Evolutionary conservation across 2,797 vertebrate genomes (phyloP).

Genomic region (Moxostoma hubbsi): DNA sequence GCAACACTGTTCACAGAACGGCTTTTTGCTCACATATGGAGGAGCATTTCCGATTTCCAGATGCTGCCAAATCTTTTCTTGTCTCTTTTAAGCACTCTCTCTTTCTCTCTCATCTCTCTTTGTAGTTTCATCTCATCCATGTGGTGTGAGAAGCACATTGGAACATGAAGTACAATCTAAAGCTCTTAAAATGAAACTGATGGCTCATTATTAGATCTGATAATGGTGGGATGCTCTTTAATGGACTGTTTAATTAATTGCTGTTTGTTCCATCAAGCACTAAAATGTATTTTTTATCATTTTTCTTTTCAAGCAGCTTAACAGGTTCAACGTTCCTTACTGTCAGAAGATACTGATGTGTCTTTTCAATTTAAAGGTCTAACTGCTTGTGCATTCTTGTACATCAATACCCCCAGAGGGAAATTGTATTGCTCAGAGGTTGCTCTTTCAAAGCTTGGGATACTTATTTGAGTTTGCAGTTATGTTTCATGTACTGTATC

Average conservation of each 20-base stretch:
- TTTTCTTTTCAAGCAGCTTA: not conserved
- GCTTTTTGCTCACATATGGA: conserved; percentile 69
- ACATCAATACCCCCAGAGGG: too few relatives aligned
- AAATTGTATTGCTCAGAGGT: too few relatives aligned
- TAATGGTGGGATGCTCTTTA: conserved; percentile 17
- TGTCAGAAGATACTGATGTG: not conserved
- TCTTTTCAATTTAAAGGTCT: conserved; percentile 17
- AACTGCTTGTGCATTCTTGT: conserved; percentile 8
- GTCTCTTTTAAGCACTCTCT: too few relatives aligned
- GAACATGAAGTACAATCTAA: conserved; percentile 11
- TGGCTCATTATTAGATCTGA: conserved; percentile 24
- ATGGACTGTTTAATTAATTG: conserved; percentile 28
- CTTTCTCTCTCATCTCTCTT: conserved; percentile 19
- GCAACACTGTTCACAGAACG: conserved; percentile 57
- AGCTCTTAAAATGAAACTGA: conserved; percentile 4
- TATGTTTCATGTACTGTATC: too few relatives aligned
- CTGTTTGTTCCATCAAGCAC: conserved; percentile 13
- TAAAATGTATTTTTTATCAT: not conserved
- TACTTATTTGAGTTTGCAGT: too few relatives aligned
- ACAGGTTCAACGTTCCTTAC: not conserved
- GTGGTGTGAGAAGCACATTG: conserved; percentile 14
- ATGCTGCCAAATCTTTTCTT: conserved; percentile 48
- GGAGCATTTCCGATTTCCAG: conserved; percentile 57
- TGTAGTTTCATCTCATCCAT: conserved; percentile 15
- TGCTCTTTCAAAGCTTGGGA: too few relatives aligned